Conservation (phyloP, 2,797 vertebrate species). For the Lepus townsendii region DNA sequence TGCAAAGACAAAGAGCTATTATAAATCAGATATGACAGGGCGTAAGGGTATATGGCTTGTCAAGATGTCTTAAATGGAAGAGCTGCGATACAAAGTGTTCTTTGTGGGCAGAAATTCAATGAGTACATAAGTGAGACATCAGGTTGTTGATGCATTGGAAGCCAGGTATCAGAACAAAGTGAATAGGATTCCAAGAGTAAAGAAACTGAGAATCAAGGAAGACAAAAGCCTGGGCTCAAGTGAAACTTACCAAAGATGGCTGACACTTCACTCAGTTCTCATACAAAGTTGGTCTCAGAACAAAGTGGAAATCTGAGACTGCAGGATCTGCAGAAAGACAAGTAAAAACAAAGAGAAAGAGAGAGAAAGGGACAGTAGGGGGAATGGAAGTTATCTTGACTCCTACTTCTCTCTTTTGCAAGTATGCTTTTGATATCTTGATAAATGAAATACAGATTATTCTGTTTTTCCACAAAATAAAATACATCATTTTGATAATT, state of each 20-base stretch:
- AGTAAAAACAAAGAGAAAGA: slow-evolving; percentile 11
- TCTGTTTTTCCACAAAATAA: not conserved
- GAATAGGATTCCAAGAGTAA: not conserved
- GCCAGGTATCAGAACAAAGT: not conserved
- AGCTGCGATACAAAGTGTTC: not conserved
- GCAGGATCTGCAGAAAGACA: slow-evolving; percentile 57
- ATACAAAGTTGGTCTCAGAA: slow-evolving; percentile 50
- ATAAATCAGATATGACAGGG: not conserved
- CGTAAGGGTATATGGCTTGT: not conserved
- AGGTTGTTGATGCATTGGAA: not conserved
- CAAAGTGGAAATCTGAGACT: slow-evolving; percentile 47
- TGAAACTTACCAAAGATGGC: slow-evolving; percentile 50
- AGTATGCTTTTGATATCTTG: not conserved
- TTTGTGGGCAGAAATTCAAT: not conserved
- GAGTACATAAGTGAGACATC: not conserved
- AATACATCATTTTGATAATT: not conserved
- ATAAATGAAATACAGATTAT: slow-evolving; percentile 15
- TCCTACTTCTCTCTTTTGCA: not conserved
- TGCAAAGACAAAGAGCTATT: not conserved
- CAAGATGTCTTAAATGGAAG: not conserved
- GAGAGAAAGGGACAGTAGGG: not conserved
- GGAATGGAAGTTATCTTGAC: not conserved
- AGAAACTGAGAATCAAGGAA: not conserved
- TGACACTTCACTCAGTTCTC: slow-evolving; percentile 17
- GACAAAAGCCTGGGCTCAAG: not conserved